Base-by-base conservation (phyloP, 2,113 vertebrate genomes). In the Cervus canadensis region DNA sequence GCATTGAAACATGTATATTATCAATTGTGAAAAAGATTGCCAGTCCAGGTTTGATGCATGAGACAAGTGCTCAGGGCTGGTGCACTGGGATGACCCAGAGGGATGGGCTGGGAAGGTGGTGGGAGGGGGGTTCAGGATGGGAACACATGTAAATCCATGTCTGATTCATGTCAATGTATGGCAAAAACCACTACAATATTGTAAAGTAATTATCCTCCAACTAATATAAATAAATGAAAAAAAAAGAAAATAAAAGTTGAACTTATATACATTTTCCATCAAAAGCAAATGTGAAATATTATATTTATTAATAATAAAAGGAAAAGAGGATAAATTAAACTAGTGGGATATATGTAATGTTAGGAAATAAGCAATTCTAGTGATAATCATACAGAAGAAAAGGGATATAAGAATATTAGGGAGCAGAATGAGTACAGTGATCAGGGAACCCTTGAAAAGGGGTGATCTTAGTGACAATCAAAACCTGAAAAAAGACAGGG, bases 391-490 rank as follows among this genome's bases (percentile, higher is more conserved):
- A 82, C 26, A 48, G 12, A 59, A 28, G 33, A 2, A 87, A 78
- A 81, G 1, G 2, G 12, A 7, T 21, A 25, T 7, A 36, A 82
- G 14, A 88, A 83, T 33, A 7, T 5, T 4, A 30, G 36, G 7
- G 26, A 15, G 6, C 64, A 15, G 28, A 40, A 4, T 48, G 1
- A 33, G 6, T 33, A 5, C 0, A 2, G 9, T 76, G 40, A 28
- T 45, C 8, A 9, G 17, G 33, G 45, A 87, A 52, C 4, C 36
- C 0, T 6, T 57, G 9, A 50, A 56, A 84, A 33, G 9, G 17
- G 16, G 2, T 16, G 67, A 45, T 15, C 16, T 28, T 16, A 85
- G 11, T 36, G 23, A 5, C 25, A 30, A 56, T 2, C 6, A 23
- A 81, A 4, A 45, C 5, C 26, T 86, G 11, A 81, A 45, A 57